phyloP scores from a whole-genome alignment of 2,888 invertebrate genomes.

The Meta bourneti region DNA sequence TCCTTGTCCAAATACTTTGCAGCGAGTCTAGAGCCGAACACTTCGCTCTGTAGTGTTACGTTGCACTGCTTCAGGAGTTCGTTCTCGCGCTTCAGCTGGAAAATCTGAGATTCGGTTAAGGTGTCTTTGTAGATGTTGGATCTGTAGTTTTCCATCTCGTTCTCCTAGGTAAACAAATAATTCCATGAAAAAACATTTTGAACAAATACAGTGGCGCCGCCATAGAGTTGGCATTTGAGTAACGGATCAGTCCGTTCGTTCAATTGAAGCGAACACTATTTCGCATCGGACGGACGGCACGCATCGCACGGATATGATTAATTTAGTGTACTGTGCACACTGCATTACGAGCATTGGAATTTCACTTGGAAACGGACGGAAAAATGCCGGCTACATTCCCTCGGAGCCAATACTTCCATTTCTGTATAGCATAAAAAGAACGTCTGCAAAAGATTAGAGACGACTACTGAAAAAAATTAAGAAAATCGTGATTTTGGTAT shows the following conservation, averaged over 20 bases:
- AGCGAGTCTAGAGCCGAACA: conserved; percentile 90
- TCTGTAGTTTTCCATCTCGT: conserved; percentile 81
- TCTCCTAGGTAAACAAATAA: conserved; percentile 80
- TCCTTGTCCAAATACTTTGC: conserved; percentile 93
- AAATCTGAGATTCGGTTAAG: conserved; percentile 81
- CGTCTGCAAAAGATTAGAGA: too few relatives aligned
- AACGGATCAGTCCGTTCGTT: not conserved
- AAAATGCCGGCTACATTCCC: too few relatives aligned
- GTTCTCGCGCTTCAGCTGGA: conserved; percentile 85
- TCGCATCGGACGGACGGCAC: too few relatives aligned
- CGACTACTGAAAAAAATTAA: too few relatives aligned
- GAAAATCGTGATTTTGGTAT: too few relatives aligned
- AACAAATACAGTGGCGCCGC: not conserved
- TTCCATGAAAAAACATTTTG: not conserved
- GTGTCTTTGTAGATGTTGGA: conserved; percentile 81
- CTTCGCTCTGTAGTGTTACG: conserved; percentile 88
- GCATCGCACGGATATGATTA: too few relatives aligned
- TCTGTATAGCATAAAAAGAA: too few relatives aligned
- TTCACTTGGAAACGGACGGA: too few relatives aligned
- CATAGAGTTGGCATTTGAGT: not conserved
- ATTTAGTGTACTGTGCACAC: too few relatives aligned
- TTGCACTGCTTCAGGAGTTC: conserved; percentile 87
- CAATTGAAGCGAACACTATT: too few relatives aligned
- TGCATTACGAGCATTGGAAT: too few relatives aligned
- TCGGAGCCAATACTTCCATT: too few relatives aligned